Evolutionary conservation across 2,888 invertebrate genomes (phyloP), one percentile per base, ranked within the genome.

Genomic region (Drosophila histrio): DNA sequence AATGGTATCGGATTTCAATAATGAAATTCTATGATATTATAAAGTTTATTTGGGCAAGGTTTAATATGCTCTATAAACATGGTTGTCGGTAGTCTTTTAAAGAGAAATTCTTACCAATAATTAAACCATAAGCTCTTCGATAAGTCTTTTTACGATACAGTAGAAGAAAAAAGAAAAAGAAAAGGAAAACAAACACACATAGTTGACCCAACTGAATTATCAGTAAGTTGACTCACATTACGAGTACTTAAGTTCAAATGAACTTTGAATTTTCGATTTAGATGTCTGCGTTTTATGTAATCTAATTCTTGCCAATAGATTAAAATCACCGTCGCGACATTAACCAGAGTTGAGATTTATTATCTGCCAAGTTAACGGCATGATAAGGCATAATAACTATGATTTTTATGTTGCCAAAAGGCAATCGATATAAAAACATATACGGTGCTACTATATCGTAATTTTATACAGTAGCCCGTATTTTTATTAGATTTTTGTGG

Each of bases 51-150:
- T 65, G 39, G 8, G 41, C 24, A 47, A 8, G 46, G 26, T 60
- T 88, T 86, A 87, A 89, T 89, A 89, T 88, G 77, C 79, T 78
- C 81, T 72, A 90, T 88, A 90, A 89, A 88, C 53, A 52, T 58
- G 74, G 72, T 68, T 78, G 80, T 72, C 80, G 89, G 80, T 83
- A 69, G 63, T 57, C 69, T 87, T 87, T 72, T 66, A 72, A 74
- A 71, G 64, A 72, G 61, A 71, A 72, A 77, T 66, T 38, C 58
- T 60, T 24, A 46, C 22, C 52, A 17, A 28, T 67, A 62, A 73
- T 67, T 54, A 36, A 44, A 36, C 63, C 56, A 56, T 72, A 49
- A 77, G 72, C 44, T 59, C 26, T 71, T 39, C 77, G 72, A 77
- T 73, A 73, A 73, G 66, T 73, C 50, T 13, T 77, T 77, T 77